A percentile compares a stretch with the other conserved stretches of the same genome.
Conservation (phyloP, 2,888 invertebrate species). For the Athalia circularis region DNA sequence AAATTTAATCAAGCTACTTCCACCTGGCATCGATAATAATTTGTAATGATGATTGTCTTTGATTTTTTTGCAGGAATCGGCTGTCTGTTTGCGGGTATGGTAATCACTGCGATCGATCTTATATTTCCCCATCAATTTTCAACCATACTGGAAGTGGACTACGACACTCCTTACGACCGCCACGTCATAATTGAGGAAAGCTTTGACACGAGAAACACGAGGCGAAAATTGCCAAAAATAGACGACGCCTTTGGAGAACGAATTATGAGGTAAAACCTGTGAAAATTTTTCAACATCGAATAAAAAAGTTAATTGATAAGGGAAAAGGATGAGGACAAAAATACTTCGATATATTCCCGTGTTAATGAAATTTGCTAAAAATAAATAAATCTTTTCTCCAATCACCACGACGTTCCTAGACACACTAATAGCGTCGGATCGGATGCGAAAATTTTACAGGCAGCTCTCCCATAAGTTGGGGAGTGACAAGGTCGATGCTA, state of each 20-base stretch:
- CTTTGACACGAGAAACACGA: constrained; percentile 77
- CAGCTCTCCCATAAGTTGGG: constrained; percentile 42
- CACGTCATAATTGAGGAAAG: constrained; percentile 95
- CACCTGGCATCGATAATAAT: too few relatives aligned
- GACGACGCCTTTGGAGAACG: constrained; percentile 68
- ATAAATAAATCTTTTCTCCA: not conserved
- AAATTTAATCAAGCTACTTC: too few relatives aligned
- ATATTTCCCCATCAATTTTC: constrained; percentile 94
- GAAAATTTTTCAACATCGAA: not conserved
- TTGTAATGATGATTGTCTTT: not conserved
- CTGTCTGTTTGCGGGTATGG: constrained; percentile 85
- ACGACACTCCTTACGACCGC: constrained; percentile 94
- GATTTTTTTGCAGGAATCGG: constrained; percentile 80
- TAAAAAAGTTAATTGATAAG: not conserved
- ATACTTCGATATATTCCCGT: too few relatives aligned
- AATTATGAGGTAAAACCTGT: constrained; percentile 65
- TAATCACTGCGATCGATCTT: constrained; percentile 89
- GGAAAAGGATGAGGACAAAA: not conserved
- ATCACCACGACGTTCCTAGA: not conserved
- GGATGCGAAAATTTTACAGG: constrained; percentile 26
- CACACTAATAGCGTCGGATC: constrained; percentile 4
- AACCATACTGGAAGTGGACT: constrained; percentile 93
- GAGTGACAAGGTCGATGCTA: constrained; percentile 55
- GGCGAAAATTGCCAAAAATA: constrained; percentile 66
- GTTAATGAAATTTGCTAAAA: not conserved